phyloP scores from a whole-genome alignment of 2,888 invertebrate genomes.

The Chrysodeixis includens region DNA sequence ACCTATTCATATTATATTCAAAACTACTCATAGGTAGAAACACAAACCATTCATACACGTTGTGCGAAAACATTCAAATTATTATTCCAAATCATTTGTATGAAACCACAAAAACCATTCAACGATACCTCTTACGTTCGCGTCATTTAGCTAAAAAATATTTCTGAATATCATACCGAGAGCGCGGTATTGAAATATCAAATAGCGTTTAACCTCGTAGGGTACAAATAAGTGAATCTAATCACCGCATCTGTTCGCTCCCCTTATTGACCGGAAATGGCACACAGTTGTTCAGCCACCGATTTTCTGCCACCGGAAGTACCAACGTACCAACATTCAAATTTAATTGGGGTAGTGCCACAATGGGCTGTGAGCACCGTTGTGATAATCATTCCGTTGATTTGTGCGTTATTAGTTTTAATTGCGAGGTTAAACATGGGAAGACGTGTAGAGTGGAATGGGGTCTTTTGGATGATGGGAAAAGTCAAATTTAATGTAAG shows the following conservation, averaged over 20 bases:
- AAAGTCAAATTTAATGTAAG: not conserved
- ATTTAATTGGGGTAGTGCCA: constrained; percentile 85
- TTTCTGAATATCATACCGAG: constrained; percentile 33
- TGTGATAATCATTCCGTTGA: constrained; percentile 65
- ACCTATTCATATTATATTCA: no score
- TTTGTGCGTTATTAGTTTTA: constrained; percentile 50
- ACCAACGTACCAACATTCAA: constrained; percentile 86
- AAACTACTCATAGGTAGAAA: not conserved
- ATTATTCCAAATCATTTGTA: not conserved
- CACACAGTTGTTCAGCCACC: constrained; percentile 87
- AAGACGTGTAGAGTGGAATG: constrained; percentile 20
- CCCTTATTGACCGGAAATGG: constrained; percentile 86
- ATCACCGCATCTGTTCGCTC: constrained; percentile 86
- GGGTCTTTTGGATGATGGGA: constrained; percentile 5
- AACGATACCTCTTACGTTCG: not conserved
- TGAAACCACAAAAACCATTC: not conserved
- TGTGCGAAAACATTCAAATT: not conserved
- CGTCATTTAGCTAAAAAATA: not conserved
- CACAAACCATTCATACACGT: not conserved
- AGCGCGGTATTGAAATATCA: constrained; percentile 65
- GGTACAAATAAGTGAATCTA: constrained; percentile 82
- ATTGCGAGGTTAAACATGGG: constrained; percentile 35
- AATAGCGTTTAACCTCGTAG: constrained; percentile 78
- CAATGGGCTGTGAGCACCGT: constrained; percentile 74
- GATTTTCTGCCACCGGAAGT: constrained; percentile 89